These are phyloP conservation scores for Urophycis tenuis DNA, from an alignment of 2,797 vertebrate species.

Conservation along the genomic window DNA sequence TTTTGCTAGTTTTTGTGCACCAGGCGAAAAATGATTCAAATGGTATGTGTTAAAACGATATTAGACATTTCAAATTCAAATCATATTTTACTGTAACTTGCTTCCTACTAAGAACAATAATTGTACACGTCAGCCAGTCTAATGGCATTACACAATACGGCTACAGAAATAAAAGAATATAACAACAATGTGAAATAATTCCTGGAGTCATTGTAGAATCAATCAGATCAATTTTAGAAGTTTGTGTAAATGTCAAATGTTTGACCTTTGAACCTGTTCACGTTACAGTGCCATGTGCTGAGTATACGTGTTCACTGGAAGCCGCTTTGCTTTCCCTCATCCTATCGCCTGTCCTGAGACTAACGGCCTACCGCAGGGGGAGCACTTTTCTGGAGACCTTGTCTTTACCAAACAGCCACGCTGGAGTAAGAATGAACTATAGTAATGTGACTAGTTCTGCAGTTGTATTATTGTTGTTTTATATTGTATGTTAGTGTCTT, in stretches of 20 bases:
- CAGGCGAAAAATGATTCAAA: background rate
- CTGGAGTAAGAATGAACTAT: constrained; percentile 42
- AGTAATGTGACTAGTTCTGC: background rate
- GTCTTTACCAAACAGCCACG: constrained; percentile 24
- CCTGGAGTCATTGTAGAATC: background rate
- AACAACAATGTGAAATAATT: background rate
- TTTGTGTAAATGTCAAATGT: background rate
- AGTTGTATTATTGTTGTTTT: too few relatives aligned
- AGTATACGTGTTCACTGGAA: constrained; percentile 9
- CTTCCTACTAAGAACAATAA: background rate
- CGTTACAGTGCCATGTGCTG: constrained; percentile 36
- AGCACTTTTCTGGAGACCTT: constrained; percentile 16
- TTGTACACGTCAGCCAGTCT: background rate
- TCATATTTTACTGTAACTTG: background rate
- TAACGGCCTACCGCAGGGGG: constrained; percentile 12
- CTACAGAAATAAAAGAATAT: background rate
- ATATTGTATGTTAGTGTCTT: too few relatives aligned
- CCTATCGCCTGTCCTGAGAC: constrained; percentile 12
- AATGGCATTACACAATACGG: background rate
- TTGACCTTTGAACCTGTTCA: constrained; percentile 41
- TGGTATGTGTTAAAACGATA: background rate
- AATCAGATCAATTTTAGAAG: background rate
- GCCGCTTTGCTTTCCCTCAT: background rate
- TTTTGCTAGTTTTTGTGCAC: too few relatives aligned
- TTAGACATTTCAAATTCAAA: background rate